phyloP scores from a whole-genome alignment of 2,113 vertebrate species.

The Struthio camelus region DNA sequence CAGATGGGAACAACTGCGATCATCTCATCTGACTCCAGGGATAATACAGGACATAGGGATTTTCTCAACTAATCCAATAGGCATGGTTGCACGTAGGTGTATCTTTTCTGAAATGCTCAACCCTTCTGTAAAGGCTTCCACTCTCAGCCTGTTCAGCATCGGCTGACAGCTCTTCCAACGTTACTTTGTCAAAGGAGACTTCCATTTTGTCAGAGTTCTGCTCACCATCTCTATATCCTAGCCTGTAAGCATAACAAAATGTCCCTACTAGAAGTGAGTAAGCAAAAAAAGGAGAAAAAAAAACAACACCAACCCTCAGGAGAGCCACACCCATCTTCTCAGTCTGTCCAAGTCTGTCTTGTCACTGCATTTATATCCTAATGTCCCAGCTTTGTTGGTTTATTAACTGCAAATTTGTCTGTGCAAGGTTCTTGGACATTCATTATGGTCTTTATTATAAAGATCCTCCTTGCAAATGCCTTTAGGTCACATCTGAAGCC shows the following conservation, averaged over 20 bases:
- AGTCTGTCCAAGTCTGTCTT: not conserved
- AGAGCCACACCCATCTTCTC: not conserved
- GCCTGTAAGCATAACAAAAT: not conserved
- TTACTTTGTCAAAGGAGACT: not conserved
- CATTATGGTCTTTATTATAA: not conserved
- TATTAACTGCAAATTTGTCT: slow-evolving; percentile 24
- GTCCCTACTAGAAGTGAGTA: not conserved
- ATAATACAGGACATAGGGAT: not conserved
- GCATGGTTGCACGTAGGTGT: not conserved
- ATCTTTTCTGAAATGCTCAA: not conserved
- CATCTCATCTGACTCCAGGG: not conserved
- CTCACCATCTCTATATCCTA: not conserved
- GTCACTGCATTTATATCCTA: not conserved
- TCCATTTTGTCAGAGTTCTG: not conserved
- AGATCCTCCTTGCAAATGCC: slow-evolving; percentile 28
- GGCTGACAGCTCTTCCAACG: not conserved
- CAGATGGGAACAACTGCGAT: not conserved
- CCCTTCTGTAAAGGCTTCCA: not conserved
- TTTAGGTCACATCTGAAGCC: slow-evolving; percentile 37
- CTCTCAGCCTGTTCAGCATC: not conserved
- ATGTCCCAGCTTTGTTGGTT: not conserved
- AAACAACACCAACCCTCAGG: slow-evolving; percentile 11
- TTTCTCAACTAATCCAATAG: not conserved
- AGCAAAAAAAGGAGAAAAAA: slow-evolving; percentile 36
- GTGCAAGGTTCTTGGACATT: not conserved